Percentiles rank a stretch among this genome's conserved stretches.
Evolutionary conservation across 2,888 invertebrate genomes (phyloP).

Genomic region (Dicyrtoma fusca): DNA sequence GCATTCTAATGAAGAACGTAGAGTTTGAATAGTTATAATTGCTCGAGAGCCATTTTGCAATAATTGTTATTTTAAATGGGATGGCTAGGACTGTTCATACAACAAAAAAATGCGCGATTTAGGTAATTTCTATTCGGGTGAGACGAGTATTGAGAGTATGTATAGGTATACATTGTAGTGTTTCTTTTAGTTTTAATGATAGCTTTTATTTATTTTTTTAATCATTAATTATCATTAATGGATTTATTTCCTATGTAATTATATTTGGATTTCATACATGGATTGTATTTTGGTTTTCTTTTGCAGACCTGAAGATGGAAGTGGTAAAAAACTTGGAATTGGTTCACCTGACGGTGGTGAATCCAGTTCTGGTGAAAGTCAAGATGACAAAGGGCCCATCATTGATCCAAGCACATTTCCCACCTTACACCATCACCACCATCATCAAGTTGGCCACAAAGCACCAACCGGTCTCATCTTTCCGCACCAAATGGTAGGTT

Average conservation of each 20-base stretch:
- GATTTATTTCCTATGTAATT: no score
- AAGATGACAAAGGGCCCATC: conserved; percentile 49
- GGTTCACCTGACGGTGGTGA: conserved; percentile 56
- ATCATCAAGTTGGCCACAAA: conserved; percentile 39
- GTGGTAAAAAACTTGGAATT: conserved; percentile 54
- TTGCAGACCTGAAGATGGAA: conserved; percentile 56
- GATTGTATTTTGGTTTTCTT: background rate
- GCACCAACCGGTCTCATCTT: conserved; percentile 50
- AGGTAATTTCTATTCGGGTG: no score
- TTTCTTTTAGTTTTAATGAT: no score
- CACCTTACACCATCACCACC: conserved; percentile 41
- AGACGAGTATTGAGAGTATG: background rate
- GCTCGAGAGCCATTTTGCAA: no score
- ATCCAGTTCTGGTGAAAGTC: conserved; percentile 56
- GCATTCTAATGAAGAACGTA: no score
- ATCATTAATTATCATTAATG: no score
- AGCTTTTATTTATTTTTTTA: no score
- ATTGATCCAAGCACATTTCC: conserved; percentile 41
- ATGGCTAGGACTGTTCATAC: no score
- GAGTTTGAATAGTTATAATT: no score
- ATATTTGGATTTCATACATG: no score
- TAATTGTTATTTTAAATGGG: no score
- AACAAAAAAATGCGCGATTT: no score
- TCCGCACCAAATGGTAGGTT: conserved; percentile 56
- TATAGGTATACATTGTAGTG: background rate